phyloP scores from a whole-genome alignment of 2,113 vertebrate genomes.

The Equus przewalskii region DNA sequence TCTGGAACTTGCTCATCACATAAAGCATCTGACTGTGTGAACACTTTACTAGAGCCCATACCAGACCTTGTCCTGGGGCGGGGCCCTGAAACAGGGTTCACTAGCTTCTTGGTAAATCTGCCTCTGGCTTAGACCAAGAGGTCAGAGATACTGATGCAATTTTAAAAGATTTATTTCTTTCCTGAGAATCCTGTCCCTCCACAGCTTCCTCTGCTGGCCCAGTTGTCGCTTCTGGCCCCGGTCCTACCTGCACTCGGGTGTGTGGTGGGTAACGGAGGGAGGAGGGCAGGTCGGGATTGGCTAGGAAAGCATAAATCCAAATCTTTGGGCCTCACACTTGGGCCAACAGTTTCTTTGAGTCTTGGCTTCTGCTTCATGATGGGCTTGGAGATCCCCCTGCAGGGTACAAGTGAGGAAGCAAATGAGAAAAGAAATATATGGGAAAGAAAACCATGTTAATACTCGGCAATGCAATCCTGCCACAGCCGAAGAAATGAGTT shows the following conservation, averaged over 20 bases:
- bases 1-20: neutral
- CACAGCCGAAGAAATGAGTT: neutral
- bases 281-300: neutral
- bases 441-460: neutral
- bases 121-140: neutral
- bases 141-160: neutral
- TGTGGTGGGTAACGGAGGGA: neutral
- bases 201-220: neutral
- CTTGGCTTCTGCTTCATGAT: neutral
- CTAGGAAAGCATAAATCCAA: neutral
- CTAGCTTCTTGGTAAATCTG: neutral
- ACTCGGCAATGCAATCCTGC: neutral
- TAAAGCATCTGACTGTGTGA: neutral
- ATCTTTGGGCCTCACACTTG: neutral
- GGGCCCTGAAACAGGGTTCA: neutral
- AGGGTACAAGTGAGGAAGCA: neutral
- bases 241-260: neutral
- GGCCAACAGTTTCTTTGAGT: neutral
- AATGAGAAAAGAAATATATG: neutral
- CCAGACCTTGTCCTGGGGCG: neutral
- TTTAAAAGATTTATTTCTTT: neutral
- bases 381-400: neutral
- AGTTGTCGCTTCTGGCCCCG: neutral
- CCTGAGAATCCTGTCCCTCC: neutral
- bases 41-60: neutral